These are phyloP conservation scores for Blastomussa wellsi DNA, from an alignment of 92 coral and sea anemone genomes.

Conservation along the genomic window DNA sequence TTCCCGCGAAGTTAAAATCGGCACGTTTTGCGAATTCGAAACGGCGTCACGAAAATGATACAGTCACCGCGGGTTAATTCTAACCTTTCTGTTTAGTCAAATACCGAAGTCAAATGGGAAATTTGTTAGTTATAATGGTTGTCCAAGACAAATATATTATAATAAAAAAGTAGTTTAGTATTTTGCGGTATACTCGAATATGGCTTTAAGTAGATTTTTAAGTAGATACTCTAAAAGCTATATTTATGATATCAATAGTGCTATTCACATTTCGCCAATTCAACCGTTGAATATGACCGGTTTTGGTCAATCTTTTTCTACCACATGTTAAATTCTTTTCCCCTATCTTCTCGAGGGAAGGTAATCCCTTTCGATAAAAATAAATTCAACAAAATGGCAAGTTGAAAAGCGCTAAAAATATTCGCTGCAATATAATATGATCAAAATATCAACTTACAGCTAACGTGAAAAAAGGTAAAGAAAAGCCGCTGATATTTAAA, in stretches of 20 bases:
- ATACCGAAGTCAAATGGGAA: not conserved
- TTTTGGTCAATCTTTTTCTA: not conserved
- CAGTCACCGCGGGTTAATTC: not conserved
- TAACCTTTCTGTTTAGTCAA: not conserved
- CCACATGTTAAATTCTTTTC: not conserved
- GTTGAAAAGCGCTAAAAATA: not conserved
- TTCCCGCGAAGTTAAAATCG: not conserved
- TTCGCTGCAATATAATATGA: not conserved
- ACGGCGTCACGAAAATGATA: not conserved
- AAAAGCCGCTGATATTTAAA: not conserved
- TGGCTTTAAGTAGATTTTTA: not conserved
- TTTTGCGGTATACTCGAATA: not conserved
- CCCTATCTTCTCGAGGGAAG: not conserved
- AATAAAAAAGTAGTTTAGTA: too few species aligned
- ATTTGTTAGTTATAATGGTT: not conserved
- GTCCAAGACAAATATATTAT: too few species aligned
- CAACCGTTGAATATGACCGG: not conserved
- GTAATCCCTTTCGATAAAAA: not conserved
- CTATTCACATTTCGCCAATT: not conserved
- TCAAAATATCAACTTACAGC: not conserved
- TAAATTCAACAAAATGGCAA: not conserved
- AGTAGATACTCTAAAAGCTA: not conserved
- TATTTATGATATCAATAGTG: not conserved
- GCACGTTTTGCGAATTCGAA: not conserved
- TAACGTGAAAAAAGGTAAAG: not conserved